Percentiles rank a stretch among this genome's conserved stretches.
phyloP scores from a whole-genome alignment of 2,113 vertebrate genomes.

The Myiozetetes cayanensis region DNA sequence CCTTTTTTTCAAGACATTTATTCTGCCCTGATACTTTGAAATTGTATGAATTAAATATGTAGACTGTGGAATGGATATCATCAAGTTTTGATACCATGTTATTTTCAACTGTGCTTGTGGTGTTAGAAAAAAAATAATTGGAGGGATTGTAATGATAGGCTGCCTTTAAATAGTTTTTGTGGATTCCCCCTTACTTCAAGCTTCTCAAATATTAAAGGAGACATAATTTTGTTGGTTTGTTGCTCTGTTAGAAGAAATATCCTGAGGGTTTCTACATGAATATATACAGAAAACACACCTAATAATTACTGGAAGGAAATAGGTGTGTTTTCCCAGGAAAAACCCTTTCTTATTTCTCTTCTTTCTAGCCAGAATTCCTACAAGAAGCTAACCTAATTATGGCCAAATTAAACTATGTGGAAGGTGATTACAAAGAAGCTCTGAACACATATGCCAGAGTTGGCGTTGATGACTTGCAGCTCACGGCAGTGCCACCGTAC shows the following conservation, averaged over 20 bases:
- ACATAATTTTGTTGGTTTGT: not conserved
- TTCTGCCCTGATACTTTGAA: not conserved
- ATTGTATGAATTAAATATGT: not conserved
- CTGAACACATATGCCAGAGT: constrained; percentile 83
- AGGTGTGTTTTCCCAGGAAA: not conserved
- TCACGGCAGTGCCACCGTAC: constrained; percentile 85
- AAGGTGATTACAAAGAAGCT: constrained; percentile 90
- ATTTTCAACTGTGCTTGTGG: not conserved
- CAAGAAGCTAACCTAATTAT: constrained; percentile 92
- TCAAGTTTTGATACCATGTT: not conserved
- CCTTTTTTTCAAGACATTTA: not conserved
- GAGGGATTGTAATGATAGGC: not conserved
- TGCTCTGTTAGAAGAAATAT: not conserved
- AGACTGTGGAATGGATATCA: not conserved
- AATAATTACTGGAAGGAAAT: not conserved
- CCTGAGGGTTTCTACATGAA: not conserved
- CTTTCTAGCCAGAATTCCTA: constrained; percentile 87
- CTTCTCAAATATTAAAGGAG: not conserved
- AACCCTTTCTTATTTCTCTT: constrained; percentile 10
- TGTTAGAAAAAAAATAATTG: not conserved
- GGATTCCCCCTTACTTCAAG: not conserved
- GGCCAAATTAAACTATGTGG: constrained; percentile 93
- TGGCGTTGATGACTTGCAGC: constrained; percentile 87
- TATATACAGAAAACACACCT: not conserved
- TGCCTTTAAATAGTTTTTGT: not conserved